phyloP scores from a whole-genome alignment of 2,888 invertebrate genomes.

The Zygogramma bicolorata region DNA sequence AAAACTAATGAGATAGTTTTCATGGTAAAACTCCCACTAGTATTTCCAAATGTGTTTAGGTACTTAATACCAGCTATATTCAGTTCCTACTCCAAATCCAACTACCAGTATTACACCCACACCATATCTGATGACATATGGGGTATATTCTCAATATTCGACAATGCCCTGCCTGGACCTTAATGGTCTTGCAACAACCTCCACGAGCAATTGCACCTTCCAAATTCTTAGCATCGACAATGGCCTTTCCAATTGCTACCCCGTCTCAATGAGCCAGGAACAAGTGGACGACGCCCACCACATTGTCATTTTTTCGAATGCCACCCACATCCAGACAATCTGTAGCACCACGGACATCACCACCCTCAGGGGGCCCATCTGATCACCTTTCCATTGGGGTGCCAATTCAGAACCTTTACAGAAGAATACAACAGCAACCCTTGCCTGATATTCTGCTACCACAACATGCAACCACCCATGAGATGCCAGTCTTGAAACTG shows the following conservation, averaged over 20 bases:
- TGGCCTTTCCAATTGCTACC: not conserved
- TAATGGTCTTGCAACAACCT: not conserved
- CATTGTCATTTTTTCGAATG: not conserved
- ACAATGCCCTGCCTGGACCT: not conserved
- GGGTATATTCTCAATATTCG: not conserved
- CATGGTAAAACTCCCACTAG: not conserved
- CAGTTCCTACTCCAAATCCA: not conserved
- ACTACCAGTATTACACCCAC: not conserved
- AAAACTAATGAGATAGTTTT: not conserved
- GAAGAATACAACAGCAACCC: no score
- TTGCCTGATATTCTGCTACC: no score
- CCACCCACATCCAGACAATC: not conserved
- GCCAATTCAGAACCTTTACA: not conserved
- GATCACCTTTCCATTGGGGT: not conserved
- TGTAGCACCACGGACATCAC: not conserved
- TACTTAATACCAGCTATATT: not conserved
- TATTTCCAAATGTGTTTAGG: not conserved
- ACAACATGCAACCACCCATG: no score
- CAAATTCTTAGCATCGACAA: not conserved
- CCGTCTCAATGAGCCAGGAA: not conserved
- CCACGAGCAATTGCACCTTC: not conserved
- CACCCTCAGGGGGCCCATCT: not conserved
- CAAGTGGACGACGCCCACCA: not conserved
- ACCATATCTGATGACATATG: not conserved
- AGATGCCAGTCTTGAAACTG: no score